Percentiles rank a stretch among this genome's conserved stretches.
Conservation (phyloP, 2,888 invertebrate species). For the Tubulanus polymorphus region DNA sequence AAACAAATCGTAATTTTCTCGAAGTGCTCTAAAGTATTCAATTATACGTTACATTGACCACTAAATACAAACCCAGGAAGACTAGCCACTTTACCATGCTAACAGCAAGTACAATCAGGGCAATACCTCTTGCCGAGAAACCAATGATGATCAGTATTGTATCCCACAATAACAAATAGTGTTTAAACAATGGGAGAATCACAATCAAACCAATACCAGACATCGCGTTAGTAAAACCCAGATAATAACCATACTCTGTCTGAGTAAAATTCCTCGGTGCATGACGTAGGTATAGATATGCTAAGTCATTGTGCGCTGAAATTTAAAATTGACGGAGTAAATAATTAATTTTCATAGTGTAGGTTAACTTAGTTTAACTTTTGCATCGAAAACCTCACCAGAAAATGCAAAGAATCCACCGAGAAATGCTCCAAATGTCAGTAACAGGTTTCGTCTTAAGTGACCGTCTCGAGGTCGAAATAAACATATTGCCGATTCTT, state of each 20-base stretch:
- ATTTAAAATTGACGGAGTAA: constrained; percentile 19
- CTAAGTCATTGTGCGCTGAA: constrained; percentile 71
- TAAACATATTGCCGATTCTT: constrained; percentile 25
- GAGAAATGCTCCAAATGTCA: constrained; percentile 24
- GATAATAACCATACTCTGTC: constrained; percentile 64
- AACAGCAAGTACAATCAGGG: constrained; percentile 45
- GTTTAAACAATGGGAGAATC: constrained; percentile 40
- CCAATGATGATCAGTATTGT: constrained; percentile 48
- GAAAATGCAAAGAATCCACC: constrained; percentile 27
- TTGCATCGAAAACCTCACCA: constrained; percentile 22
- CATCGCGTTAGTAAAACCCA: constrained; percentile 59
- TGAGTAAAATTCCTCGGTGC: constrained; percentile 69
- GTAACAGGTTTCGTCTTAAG: constrained; percentile 19
- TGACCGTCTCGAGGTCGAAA: constrained; percentile 22
- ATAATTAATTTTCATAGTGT: neutral
- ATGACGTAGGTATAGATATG: constrained; percentile 70
- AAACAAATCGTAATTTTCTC: too few species aligned
- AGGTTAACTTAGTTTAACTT: neutral
- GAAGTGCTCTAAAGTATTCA: too few species aligned
- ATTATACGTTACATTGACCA: constrained; percentile 9
- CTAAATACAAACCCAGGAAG: constrained; percentile 44
- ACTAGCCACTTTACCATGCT: constrained; percentile 41
- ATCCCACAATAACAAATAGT: constrained; percentile 34
- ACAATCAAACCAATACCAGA: constrained; percentile 51
- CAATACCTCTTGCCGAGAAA: constrained; percentile 46